Conservation (phyloP, 2,113 vertebrate species). For the human region DNA sequence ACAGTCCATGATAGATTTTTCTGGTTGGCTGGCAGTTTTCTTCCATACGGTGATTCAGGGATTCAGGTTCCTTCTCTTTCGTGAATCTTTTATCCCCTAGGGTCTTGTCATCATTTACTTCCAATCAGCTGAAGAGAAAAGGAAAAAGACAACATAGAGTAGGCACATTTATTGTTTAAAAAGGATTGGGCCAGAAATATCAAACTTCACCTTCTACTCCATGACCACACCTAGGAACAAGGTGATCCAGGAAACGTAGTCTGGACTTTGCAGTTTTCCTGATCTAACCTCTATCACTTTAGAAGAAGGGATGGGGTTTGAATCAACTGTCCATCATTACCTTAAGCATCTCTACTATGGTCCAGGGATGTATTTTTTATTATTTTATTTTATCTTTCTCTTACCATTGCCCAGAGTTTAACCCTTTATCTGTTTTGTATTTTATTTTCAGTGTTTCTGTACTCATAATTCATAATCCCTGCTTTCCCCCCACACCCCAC, state of each 20-base stretch:
- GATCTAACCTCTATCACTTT: background rate
- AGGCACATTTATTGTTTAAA: background rate
- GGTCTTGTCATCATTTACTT: background rate
- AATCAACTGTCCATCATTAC: background rate
- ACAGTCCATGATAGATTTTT: background rate
- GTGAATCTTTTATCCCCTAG: background rate
- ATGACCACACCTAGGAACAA: background rate
- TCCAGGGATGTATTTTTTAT: background rate
- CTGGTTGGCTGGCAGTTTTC: background rate
- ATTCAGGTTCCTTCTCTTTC: background rate
- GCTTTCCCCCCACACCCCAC: background rate
- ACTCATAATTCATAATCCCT: background rate
- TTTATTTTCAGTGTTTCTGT: background rate
- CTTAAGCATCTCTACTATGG: background rate
- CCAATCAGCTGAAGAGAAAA: background rate
- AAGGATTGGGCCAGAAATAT: background rate
- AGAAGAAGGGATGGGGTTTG: background rate
- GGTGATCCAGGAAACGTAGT: background rate
- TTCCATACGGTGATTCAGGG: background rate
- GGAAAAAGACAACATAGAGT: background rate
- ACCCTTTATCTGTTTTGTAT: background rate
- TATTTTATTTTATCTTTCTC: background rate
- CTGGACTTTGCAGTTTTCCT: no score
- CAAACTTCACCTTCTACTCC: background rate
- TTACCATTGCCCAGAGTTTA: background rate